phyloP scores from a whole-genome alignment of 2,113 vertebrate species.

The Solea solea region DNA sequence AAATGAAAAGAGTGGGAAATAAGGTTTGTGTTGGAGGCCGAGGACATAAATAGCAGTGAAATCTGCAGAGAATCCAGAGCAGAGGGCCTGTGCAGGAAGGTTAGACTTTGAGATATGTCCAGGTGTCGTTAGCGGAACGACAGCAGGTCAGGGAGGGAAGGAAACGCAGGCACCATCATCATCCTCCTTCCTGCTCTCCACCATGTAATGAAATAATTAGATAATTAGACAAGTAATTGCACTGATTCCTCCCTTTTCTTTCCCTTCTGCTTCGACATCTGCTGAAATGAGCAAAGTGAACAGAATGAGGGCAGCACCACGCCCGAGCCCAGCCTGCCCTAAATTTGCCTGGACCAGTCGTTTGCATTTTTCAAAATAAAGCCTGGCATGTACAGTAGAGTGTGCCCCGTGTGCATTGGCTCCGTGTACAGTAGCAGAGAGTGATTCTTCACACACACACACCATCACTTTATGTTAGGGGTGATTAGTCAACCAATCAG shows the following conservation, averaged over 20 bases:
- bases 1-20: no score
- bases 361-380: conserved; percentile 25
- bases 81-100: conserved; percentile 3
- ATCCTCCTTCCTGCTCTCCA: conserved; percentile 67
- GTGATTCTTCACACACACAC: not conserved
- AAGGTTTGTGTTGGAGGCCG: no score
- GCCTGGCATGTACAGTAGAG: not conserved
- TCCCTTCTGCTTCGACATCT: conserved; percentile 56
- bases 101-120: conserved; percentile 33
- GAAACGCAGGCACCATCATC: conserved; percentile 47
- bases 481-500: conserved; percentile 57
- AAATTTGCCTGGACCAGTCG: conserved; percentile 18
- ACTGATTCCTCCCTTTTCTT: conserved; percentile 41
- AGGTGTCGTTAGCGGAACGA: conserved; percentile 46
- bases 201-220: conserved; percentile 73
- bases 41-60: not conserved
- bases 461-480: conserved; percentile 21
- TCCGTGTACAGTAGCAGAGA: not conserved
- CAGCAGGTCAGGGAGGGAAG: conserved; percentile 31
- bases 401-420: not conserved
- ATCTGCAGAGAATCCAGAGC: not conserved
- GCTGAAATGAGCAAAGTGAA: conserved; percentile 15
- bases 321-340: conserved; percentile 12
- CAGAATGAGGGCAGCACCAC: conserved; percentile 20
- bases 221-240: conserved; percentile 71